These are phyloP conservation scores for Bradypus variegatus DNA, from an alignment of 2,797 vertebrate species.

Conservation along the genomic window DNA sequence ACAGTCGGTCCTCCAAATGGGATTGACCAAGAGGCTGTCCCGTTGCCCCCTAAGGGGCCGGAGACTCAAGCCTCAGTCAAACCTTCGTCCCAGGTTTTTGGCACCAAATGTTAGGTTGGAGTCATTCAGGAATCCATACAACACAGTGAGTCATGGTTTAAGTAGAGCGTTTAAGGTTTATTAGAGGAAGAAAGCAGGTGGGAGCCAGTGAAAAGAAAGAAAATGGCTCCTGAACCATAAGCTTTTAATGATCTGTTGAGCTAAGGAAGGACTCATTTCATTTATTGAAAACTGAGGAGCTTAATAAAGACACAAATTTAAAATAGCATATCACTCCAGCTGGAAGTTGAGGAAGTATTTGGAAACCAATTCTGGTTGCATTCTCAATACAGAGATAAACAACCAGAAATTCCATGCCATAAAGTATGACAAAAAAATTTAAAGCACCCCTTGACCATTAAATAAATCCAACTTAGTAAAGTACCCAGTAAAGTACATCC, in stretches of 20 bases:
- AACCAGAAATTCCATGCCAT: conserved; percentile 15
- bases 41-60: too few species aligned
- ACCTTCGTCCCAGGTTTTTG: too few species aligned
- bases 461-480: not conserved
- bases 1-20: too few species aligned
- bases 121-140: too few species aligned
- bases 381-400: not conserved
- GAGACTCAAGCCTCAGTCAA: too few species aligned
- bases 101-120: too few species aligned
- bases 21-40: too few species aligned
- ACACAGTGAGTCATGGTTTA: too few species aligned
- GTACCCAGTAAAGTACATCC: not conserved
- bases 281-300: conserved; percentile 21
- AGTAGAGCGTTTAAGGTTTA: too few species aligned
- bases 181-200: too few species aligned
- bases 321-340: not conserved
- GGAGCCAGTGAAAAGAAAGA: too few species aligned
- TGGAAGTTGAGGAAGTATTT: not conserved
- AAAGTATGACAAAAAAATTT: not conserved
- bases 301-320: not conserved
- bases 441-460: not conserved
- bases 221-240: not conserved
- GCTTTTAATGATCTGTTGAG: not conserved
- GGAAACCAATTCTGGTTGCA: not conserved
- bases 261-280: not conserved